Evolutionary conservation across 2,888 invertebrate genomes (phyloP).

Genomic region (Gastrophysa polygoni): DNA sequence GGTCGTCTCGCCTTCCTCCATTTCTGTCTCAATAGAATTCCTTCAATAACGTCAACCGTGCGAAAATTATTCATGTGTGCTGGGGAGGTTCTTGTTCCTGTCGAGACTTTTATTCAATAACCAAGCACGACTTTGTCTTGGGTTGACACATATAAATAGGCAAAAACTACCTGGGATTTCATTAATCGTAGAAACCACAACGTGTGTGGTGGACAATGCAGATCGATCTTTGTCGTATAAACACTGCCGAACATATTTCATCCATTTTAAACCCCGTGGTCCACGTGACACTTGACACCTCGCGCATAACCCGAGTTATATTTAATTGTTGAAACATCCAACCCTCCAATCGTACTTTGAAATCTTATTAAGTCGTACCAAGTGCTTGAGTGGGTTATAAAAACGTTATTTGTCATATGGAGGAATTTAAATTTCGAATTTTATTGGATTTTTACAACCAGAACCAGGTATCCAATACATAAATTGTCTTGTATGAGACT

Average conservation of each 20-base stretch:
- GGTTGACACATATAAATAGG: slow-evolving; percentile 48
- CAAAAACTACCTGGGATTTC: slow-evolving; percentile 50
- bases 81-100: not conserved
- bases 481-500: slow-evolving; percentile 23
- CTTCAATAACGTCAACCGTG: too few species aligned
- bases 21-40: too few species aligned
- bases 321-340: slow-evolving; percentile 37
- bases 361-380: slow-evolving; percentile 32
- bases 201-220: slow-evolving; percentile 49
- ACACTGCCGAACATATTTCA: slow-evolving; percentile 46
- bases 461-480: slow-evolving; percentile 8
- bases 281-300: slow-evolving; percentile 48
- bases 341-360: slow-evolving; percentile 17
- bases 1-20: too few species aligned
- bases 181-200: slow-evolving; percentile 47
- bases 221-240: slow-evolving; percentile 48
- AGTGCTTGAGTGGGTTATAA: slow-evolving; percentile 26
- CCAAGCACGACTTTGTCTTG: not conserved
- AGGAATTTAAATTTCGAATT: slow-evolving; percentile 31
- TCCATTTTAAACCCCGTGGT: slow-evolving; percentile 42
- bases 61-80: too few species aligned
- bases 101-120: not conserved
- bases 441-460: slow-evolving; percentile 20
- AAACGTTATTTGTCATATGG: slow-evolving; percentile 29
- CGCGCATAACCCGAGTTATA: slow-evolving; percentile 42